Evolutionary conservation across 2,797 vertebrate genomes (phyloP).

Genomic region (Gouania willdenowi): DNA sequence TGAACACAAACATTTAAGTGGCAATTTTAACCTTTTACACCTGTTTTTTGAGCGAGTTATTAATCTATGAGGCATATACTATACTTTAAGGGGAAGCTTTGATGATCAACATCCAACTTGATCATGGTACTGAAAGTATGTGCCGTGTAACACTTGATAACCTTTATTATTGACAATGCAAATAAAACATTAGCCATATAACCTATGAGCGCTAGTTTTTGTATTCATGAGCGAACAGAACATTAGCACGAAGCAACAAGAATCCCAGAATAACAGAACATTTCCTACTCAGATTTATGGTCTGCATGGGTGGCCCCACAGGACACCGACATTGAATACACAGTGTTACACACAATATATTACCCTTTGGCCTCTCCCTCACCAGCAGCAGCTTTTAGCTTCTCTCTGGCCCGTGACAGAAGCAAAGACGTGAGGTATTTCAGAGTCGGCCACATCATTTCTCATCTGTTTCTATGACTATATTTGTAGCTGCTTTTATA

Average conservation of each 20-base stretch:
- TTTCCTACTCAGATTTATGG: conserved; percentile 32
- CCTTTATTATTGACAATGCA: too few species aligned
- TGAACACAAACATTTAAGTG: too few species aligned
- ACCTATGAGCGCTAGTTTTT: too few species aligned
- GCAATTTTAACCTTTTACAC: too few species aligned
- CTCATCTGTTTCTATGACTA: conserved; percentile 29
- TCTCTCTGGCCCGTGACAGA: conserved; percentile 35
- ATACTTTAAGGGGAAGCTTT: too few species aligned
- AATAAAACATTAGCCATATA: too few species aligned
- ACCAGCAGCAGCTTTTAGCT: conserved; percentile 42
- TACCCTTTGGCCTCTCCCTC: conserved; percentile 47
- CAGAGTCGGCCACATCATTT: conserved; percentile 20
- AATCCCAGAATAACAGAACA: conserved; percentile 14
- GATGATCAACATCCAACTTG: too few species aligned
- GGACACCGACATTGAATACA: conserved; percentile 44
- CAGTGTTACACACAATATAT: conserved; percentile 43
- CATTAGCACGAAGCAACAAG: neutral
- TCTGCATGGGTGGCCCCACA: conserved; percentile 52
- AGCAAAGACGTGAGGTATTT: conserved; percentile 30
- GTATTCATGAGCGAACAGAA: too few species aligned
- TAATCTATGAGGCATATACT: too few species aligned
- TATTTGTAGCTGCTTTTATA: conserved; percentile 3
- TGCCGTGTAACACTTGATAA: too few species aligned
- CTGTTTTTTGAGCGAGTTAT: too few species aligned
- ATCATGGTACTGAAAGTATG: too few species aligned